Percentiles rank a stretch among this genome's conserved stretches.
phyloP scores from a whole-genome alignment of 2,888 invertebrate species.

The Cyaniris semiargus region DNA sequence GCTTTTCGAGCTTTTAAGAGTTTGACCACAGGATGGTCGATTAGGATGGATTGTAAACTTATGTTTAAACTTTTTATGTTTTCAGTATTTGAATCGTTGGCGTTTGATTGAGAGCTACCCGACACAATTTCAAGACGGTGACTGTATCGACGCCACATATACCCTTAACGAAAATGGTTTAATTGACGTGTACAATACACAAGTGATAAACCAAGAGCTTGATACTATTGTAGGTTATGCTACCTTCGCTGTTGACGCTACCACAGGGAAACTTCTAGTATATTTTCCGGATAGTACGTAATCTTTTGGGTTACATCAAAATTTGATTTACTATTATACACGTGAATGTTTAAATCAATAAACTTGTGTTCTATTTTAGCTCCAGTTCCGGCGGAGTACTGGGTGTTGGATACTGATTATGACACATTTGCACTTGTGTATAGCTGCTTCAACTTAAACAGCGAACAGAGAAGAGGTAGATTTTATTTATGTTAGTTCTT shows the following conservation, averaged over 20 bases:
- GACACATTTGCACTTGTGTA: constrained; percentile 79
- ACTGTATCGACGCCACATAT: constrained; percentile 82
- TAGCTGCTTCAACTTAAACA: constrained; percentile 76
- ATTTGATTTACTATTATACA: not conserved
- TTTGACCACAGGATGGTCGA: no score
- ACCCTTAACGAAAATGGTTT: constrained; percentile 50
- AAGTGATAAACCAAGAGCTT: constrained; percentile 65
- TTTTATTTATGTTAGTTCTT: not conserved
- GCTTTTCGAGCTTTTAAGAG: no score
- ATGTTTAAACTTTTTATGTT: not conserved
- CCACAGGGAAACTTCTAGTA: constrained; percentile 77
- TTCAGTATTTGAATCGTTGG: constrained; percentile 71
- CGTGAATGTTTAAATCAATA: not conserved
- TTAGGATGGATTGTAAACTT: no score
- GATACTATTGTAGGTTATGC: constrained; percentile 75
- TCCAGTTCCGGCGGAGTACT: constrained; percentile 41
- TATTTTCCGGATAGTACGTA: constrained; percentile 75
- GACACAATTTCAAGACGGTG: constrained; percentile 78
- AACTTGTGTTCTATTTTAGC: constrained; percentile 32
- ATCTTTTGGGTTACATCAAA: not conserved
- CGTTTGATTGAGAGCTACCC: constrained; percentile 83
- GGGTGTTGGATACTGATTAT: constrained; percentile 78
- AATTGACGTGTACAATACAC: constrained; percentile 51
- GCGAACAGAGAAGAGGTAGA: constrained; percentile 62
- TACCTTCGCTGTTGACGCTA: constrained; percentile 56